phyloP scores from a whole-genome alignment of 2,888 invertebrate species.

The Ceriagrion tenellum region DNA sequence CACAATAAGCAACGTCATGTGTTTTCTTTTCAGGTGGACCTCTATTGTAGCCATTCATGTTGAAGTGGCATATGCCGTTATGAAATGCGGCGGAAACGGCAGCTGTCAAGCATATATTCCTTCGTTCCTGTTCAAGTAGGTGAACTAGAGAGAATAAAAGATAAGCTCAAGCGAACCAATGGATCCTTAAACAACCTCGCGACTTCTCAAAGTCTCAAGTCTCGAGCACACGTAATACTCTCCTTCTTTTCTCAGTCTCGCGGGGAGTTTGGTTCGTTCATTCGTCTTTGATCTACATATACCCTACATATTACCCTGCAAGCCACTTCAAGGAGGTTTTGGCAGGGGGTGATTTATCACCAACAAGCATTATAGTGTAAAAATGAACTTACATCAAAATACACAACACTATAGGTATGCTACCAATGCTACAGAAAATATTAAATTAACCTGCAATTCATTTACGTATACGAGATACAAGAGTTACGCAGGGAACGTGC shows the following conservation, averaged over 20 bases:
- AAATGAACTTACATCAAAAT: too few relatives aligned
- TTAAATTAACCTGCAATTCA: too few relatives aligned
- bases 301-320: too few relatives aligned
- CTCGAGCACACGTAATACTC: background rate
- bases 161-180: background rate
- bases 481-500: too few relatives aligned
- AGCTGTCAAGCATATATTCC: background rate
- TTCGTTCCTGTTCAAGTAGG: background rate
- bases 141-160: background rate
- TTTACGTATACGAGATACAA: too few relatives aligned
- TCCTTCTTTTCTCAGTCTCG: background rate
- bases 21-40: background rate
- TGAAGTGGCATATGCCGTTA: background rate
- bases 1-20: background rate
- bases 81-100: conserved; percentile 20
- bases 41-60: background rate
- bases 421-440: too few relatives aligned
- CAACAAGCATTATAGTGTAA: too few relatives aligned
- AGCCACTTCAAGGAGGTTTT: too few relatives aligned
- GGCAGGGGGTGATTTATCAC: too few relatives aligned
- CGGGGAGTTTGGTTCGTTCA: background rate
- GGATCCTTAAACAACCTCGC: background rate
- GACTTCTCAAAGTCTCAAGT: background rate
- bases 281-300: too few relatives aligned
- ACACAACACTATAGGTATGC: too few relatives aligned